phyloP scores from a whole-genome alignment of 2,113 vertebrate genomes.

The Cephalopholis sonnerati region DNA sequence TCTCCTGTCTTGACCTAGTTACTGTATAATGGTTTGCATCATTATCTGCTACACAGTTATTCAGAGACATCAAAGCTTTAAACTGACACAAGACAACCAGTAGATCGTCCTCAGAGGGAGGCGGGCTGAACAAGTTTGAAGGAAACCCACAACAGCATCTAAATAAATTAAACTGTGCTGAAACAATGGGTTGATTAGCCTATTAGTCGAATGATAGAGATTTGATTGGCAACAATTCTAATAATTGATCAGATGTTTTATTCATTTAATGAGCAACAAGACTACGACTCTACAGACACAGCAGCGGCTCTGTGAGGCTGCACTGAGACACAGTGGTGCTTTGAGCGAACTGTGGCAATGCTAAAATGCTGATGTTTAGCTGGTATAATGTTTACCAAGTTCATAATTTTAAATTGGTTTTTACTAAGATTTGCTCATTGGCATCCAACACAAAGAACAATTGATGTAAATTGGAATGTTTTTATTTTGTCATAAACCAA shows the following conservation, averaged over 20 bases:
- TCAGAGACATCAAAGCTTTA: conserved; percentile 63
- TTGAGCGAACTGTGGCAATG: neutral
- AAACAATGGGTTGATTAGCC: neutral
- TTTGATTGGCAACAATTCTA: neutral
- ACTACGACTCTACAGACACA: neutral
- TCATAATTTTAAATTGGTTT: neutral
- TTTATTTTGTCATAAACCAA: neutral
- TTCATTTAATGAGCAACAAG: neutral
- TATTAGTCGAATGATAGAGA: neutral
- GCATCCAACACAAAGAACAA: neutral
- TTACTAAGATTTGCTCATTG: neutral
- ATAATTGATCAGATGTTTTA: neutral
- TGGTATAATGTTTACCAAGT: neutral
- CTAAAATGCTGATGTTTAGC: neutral
- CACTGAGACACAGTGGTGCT: neutral
- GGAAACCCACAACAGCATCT: conserved; percentile 19
- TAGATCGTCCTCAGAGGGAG: neutral
- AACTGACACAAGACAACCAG: conserved; percentile 24
- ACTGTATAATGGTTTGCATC: conserved; percentile 49
- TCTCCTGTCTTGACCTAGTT: conserved; percentile 56
- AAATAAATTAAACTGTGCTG: neutral
- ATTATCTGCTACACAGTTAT: conserved; percentile 47
- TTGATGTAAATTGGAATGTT: neutral
- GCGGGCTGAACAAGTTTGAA: conserved; percentile 9
- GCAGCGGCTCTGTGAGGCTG: neutral